Percentiles rank a stretch among this genome's conserved stretches.
These are phyloP conservation scores for Drymonia ruficornis DNA, from an alignment of 2,888 invertebrate genomes.

Conservation along the genomic window DNA sequence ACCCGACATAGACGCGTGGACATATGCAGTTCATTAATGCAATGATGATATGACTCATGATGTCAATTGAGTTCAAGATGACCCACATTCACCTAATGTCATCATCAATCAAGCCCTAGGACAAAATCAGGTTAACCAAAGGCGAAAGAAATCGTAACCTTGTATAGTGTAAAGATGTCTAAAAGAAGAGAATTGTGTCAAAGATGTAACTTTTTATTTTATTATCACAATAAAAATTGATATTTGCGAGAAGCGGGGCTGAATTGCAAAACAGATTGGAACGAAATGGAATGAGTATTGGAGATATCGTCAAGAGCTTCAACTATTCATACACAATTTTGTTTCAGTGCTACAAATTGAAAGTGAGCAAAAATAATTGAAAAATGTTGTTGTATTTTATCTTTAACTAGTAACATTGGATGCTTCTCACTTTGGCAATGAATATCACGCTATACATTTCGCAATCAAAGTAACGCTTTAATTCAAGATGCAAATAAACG, in stretches of 20 bases:
- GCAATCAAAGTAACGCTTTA: slow-evolving; percentile 17
- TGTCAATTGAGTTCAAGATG: slow-evolving; percentile 67
- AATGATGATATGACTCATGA: slow-evolving; percentile 60
- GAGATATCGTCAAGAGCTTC: not conserved
- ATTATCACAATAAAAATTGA: not conserved
- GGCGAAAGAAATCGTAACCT: not conserved
- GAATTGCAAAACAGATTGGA: slow-evolving; percentile 2
- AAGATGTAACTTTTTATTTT: slow-evolving; percentile 1
- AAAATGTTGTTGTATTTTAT: not conserved
- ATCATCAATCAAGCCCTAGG: slow-evolving; percentile 27
- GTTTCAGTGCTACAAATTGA: not conserved
- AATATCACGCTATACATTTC: slow-evolving; percentile 12
- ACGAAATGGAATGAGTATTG: slow-evolving; percentile 1
- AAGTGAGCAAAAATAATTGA: not conserved
- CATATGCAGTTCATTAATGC: slow-evolving; percentile 65
- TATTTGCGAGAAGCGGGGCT: not conserved
- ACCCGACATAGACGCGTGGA: slow-evolving; percentile 20
- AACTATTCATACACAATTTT: not conserved
- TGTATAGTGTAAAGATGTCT: not conserved
- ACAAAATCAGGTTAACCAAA: slow-evolving; percentile 1
- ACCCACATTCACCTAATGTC: slow-evolving; percentile 41
- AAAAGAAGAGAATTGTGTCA: not conserved
- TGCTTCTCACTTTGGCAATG: not conserved
- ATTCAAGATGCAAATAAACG: slow-evolving; percentile 13
- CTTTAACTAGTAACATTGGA: not conserved